phyloP scores from a whole-genome alignment of 2,113 vertebrate species.

The Prionailurus viverrinus region DNA sequence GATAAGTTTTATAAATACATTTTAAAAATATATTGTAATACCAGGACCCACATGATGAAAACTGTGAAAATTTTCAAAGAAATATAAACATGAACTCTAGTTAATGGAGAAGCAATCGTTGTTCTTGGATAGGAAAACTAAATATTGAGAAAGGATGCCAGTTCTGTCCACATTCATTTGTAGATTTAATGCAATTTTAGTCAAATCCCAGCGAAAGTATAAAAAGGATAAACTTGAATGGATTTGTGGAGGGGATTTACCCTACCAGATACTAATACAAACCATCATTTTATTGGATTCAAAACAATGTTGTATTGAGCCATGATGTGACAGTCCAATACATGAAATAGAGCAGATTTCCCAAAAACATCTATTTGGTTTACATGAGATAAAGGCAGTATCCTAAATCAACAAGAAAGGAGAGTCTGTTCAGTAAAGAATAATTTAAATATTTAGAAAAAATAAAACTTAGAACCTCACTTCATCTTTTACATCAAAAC shows the following conservation, averaged over 20 bases:
- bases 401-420: background rate
- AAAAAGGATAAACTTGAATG: background rate
- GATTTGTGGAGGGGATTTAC: background rate
- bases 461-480: background rate
- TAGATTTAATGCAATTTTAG: background rate
- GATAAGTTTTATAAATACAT: background rate
- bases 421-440: background rate
- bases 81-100: background rate
- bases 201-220: background rate
- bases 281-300: background rate
- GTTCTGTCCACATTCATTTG: background rate
- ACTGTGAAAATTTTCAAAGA: slow-evolving; percentile 9
- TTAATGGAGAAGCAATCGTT: background rate
- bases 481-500: background rate
- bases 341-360: background rate
- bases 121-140: background rate
- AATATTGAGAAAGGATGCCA: background rate
- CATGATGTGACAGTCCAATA: background rate
- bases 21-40: background rate
- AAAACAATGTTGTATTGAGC: background rate
- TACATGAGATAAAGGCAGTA: background rate
- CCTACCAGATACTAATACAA: background rate
- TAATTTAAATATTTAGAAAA: slow-evolving; percentile 21
- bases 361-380: background rate
- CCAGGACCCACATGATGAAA: slow-evolving; percentile 8